phyloP scores from a whole-genome alignment of 2,888 invertebrate genomes.

The Andrena dorsata region DNA sequence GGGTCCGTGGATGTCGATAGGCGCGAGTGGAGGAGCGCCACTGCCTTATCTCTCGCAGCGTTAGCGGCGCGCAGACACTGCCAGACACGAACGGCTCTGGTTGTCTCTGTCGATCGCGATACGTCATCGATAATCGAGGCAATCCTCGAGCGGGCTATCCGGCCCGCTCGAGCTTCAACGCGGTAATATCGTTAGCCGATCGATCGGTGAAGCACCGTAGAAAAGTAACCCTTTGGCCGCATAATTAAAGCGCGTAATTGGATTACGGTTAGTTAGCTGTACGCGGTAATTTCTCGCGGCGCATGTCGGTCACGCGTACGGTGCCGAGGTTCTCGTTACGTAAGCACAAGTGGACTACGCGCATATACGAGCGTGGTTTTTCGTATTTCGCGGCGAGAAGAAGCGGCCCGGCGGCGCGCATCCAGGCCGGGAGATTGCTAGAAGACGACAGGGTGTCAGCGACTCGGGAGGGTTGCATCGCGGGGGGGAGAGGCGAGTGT shows the following conservation, averaged over 20 bases:
- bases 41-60: not conserved
- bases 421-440: constrained; percentile 34
- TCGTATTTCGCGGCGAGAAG: not conserved
- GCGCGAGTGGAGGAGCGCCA: not conserved
- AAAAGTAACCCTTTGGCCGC: constrained; percentile 26
- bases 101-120: not conserved
- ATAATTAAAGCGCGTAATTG: constrained; percentile 50
- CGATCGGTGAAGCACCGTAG: constrained; percentile 57
- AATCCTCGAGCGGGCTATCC: constrained; percentile 24
- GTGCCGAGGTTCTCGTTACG: not conserved
- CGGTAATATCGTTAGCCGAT: constrained; percentile 59
- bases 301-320: constrained; percentile 28
- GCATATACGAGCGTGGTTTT: not conserved
- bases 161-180: constrained; percentile 43
- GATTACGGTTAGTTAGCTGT: constrained; percentile 49
- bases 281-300: constrained; percentile 38
- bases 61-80: not conserved
- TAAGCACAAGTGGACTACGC: not conserved
- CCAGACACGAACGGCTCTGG: not conserved
- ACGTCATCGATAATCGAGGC: constrained; percentile 24
- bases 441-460: constrained; percentile 50
- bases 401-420: not conserved
- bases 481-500: constrained; percentile 28
- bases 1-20: constrained; percentile 61
- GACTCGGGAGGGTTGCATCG: constrained; percentile 44